Conservation (phyloP, 2,113 vertebrate species). For the Equus przewalskii region DNA sequence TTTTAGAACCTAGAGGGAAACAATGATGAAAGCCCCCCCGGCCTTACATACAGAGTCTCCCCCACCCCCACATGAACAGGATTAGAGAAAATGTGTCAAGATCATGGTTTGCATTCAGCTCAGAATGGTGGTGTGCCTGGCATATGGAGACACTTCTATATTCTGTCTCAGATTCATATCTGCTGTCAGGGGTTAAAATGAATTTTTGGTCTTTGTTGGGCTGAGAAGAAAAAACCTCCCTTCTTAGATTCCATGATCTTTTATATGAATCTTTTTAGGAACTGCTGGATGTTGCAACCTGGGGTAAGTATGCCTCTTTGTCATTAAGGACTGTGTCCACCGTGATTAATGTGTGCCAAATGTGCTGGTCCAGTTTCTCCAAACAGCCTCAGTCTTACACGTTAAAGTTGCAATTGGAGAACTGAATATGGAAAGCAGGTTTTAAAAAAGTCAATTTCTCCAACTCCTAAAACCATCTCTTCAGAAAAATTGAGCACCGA, state of each 20-base stretch:
- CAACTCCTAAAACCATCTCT: conserved; percentile 20
- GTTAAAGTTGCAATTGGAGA: neutral
- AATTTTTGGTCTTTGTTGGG: neutral
- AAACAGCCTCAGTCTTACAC: neutral
- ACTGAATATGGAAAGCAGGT: neutral
- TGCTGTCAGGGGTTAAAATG: conserved; percentile 20
- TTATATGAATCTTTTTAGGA: neutral
- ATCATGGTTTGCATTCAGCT: neutral
- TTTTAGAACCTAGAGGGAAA: neutral
- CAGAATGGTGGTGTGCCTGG: too few relatives aligned
- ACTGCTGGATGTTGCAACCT: neutral
- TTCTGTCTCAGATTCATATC: neutral
- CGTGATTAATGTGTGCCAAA: neutral
- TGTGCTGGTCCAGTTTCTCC: neutral
- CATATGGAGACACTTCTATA: neutral
- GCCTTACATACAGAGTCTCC: neutral
- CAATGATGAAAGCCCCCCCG: neutral
- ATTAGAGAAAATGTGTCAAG: neutral
- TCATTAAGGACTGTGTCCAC: neutral
- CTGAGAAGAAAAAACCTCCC: neutral
- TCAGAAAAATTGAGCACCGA: neutral
- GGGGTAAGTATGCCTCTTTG: neutral
- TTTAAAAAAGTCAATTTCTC: neutral
- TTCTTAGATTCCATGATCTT: neutral
- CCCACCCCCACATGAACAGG: neutral